Evolutionary conservation across 2,888 invertebrate species (phyloP).

Genomic region (Automeris io): DNA sequence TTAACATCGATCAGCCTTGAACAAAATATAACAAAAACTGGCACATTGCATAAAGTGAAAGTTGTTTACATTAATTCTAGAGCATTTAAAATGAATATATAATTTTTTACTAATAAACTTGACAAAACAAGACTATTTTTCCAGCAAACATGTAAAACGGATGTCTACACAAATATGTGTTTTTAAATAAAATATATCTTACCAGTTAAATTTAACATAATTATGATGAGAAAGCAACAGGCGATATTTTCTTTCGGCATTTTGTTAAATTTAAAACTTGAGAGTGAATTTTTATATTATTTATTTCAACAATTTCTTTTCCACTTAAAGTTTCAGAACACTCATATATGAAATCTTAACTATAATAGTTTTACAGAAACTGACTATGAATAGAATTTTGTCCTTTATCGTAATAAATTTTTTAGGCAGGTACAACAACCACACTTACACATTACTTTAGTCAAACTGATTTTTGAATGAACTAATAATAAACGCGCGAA

Average conservation of each 20-base stretch:
- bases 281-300: background rate
- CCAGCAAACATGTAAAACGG: no score
- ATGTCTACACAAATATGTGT: no score
- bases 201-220: conserved; percentile 39
- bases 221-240: conserved; percentile 35
- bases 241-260: conserved; percentile 41
- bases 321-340: background rate
- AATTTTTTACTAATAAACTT: no score
- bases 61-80: conserved; percentile 11
- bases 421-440: background rate
- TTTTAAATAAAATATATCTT: conserved; percentile 23
- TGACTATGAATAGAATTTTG: conserved; percentile 1
- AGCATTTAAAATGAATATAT: background rate
- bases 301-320: background rate
- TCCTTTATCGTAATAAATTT: conserved; percentile 22
- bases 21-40: conserved; percentile 10
- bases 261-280: conserved; percentile 16
- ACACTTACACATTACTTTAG: background rate
- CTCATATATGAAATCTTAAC: no score
- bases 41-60: conserved; percentile 11
- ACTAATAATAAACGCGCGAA: conserved; percentile 9
- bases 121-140: no score
- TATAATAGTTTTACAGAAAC: background rate
- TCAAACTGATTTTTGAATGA: conserved; percentile 6
- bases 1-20: conserved; percentile 5